Base-by-base conservation (phyloP, 1,140 invertebrate genomes). In the Drosophila ambigua region DNA sequence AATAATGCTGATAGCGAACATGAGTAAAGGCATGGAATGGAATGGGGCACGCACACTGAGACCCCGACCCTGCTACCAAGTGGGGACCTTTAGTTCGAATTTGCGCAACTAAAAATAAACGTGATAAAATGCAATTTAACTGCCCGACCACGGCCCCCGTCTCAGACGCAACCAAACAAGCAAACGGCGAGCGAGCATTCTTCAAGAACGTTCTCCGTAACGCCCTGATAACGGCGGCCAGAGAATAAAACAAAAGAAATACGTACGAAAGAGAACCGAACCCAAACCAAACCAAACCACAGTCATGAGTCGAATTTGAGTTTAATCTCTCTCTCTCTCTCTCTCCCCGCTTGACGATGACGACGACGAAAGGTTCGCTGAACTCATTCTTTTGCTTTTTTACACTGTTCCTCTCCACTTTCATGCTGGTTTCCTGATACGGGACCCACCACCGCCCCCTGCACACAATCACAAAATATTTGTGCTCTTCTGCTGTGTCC, bases 21-120 rank as follows among this genome's bases (percentile, higher is more conserved):
- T 63, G 59, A 61, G 45, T 15, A 9, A 9, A 28, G 20, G 35
- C 31, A 57, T 20, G 41, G 43, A 16, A 46, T 45, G 43, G 16
- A 24, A 46, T 45, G 43, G 24, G 26, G 35, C 72, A 74, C 72
- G 72, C 72, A 74, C 67, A 74, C 49, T 39, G 35, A 11, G 35
- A 39, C 3, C 23, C 23, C 23, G 23, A 24, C 35, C 35, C 35
- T 39, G 35, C 9, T 9, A 35, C 31, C 31, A 35, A 11, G 11
- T 6, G 26, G 35, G 35, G 35, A 39, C 35, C 9, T 13, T 39
- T 39, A 39, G 35, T 13, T 52, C 65, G 45, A 69, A 65, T 74
- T 74, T 74, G 79, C 61, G 83, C 74, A 79, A 82, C 83, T 87
- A 87, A 88, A 88, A 87, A 88, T 87, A 87, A 87, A 87, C 83